Percentiles rank a stretch among this genome's conserved stretches.
Evolutionary conservation across 2,888 invertebrate species (phyloP).

Genomic region (Clivina fossor): DNA sequence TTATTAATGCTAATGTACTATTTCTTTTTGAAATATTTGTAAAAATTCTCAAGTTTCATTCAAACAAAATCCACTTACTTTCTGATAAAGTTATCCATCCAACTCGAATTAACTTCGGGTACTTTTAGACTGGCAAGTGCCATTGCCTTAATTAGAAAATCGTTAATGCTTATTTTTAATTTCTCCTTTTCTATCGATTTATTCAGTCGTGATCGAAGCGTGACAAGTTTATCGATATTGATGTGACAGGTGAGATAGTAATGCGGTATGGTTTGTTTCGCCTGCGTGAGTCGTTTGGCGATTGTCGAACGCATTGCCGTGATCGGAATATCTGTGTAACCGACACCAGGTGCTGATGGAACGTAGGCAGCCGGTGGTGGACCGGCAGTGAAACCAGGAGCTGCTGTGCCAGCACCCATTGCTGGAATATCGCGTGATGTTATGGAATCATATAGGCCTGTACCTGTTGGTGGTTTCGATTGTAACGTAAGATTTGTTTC

Average conservation of each 20-base stretch:
- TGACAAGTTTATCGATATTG: slow-evolving; percentile 77
- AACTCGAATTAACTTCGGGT: slow-evolving; percentile 92
- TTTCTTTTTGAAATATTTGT: too few relatives aligned
- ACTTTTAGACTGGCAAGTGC: slow-evolving; percentile 87
- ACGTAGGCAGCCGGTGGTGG: slow-evolving; percentile 47
- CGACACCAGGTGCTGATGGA: slow-evolving; percentile 37
- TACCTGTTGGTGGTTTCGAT: too few relatives aligned
- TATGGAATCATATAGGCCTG: slow-evolving; percentile 81
- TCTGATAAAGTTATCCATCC: slow-evolving; percentile 91
- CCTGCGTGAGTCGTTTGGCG: slow-evolving; percentile 83
- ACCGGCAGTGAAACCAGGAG: slow-evolving; percentile 45
- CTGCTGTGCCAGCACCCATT: slow-evolving; percentile 33
- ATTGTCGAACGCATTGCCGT: slow-evolving; percentile 81
- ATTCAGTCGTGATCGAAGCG: slow-evolving; percentile 77
- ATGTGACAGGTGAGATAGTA: slow-evolving; percentile 91
- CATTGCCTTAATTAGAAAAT: slow-evolving; percentile 93
- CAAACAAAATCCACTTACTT: slow-evolving; percentile 68
- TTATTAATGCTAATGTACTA: too few relatives aligned
- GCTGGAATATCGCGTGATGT: slow-evolving; percentile 72
- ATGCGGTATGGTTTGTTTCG: slow-evolving; percentile 94
- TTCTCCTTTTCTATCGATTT: slow-evolving; percentile 75
- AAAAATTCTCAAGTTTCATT: too few relatives aligned
- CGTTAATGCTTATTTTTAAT: slow-evolving; percentile 90
- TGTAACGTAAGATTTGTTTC: too few relatives aligned
- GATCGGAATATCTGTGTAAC: slow-evolving; percentile 68